Percentiles rank a stretch among this genome's conserved stretches.
Conservation (phyloP, 2,888 invertebrate species). For the Meganola albula region DNA sequence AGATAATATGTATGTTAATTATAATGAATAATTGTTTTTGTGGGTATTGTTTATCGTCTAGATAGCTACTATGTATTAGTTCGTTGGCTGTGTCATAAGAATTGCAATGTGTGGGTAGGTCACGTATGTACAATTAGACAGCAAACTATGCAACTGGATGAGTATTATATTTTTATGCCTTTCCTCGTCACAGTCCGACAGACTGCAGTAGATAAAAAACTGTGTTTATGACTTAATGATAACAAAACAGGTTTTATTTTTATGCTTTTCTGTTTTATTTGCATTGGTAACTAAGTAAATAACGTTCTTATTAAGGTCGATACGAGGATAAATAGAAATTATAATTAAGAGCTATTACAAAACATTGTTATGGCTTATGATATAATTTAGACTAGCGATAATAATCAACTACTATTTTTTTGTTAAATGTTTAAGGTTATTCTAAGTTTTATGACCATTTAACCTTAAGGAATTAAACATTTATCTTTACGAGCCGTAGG, state of each 20-base stretch:
- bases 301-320: conserved; percentile 16
- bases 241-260: conserved; percentile 12
- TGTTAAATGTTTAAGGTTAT: too few relatives aligned
- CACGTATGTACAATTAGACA: conserved; percentile 54
- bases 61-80: conserved; percentile 24
- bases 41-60: conserved; percentile 18
- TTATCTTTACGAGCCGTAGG: conserved; percentile 13
- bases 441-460: too few relatives aligned
- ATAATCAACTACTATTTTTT: too few relatives aligned
- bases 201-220: conserved; percentile 13
- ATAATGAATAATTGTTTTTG: conserved; percentile 28
- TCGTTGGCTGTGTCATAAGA: conserved; percentile 35
- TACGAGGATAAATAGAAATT: conserved; percentile 14
- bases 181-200: conserved; percentile 10
- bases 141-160: conserved; percentile 28
- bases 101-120: conserved; percentile 57
- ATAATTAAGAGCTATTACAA: conserved; percentile 15
- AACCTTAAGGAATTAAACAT: conserved; percentile 11
- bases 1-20: conserved; percentile 34
- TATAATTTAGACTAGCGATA: too few relatives aligned
- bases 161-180: conserved; percentile 10
- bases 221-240: conserved; percentile 20
- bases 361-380: too few relatives aligned
- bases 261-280: conserved; percentile 1
- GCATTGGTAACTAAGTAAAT: conserved; percentile 4